Evolutionary conservation across 2,888 invertebrate species (phyloP).

Genomic region (Diaperis boleti): DNA sequence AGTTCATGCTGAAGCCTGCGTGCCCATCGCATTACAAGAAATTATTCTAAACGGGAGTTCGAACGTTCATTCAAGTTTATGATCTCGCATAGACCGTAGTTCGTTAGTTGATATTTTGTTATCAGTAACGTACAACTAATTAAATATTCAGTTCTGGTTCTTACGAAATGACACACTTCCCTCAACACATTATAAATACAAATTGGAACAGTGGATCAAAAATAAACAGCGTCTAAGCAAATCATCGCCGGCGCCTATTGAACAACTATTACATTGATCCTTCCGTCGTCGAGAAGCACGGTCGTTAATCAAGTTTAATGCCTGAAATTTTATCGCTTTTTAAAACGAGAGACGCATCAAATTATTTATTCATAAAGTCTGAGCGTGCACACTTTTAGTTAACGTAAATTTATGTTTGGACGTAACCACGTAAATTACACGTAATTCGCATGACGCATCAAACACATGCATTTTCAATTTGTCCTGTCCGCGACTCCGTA

Average conservation of each 20-base stretch:
- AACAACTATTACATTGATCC: conserved; percentile 17
- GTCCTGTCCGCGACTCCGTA: conserved; percentile 52
- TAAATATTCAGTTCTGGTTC: no score
- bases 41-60: no score
- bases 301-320: conserved; percentile 40
- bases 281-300: not conserved
- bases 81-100: no score
- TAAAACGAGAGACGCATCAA: conserved; percentile 38
- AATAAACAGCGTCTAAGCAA: conserved; percentile 22
- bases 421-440: conserved; percentile 47
- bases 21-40: no score
- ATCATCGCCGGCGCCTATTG: conserved; percentile 3
- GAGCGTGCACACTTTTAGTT: conserved; percentile 23
- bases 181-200: no score
- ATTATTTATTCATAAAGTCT: conserved; percentile 43
- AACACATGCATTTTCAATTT: conserved; percentile 59
- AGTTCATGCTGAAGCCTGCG: no score
- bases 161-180: no score
- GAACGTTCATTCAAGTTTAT: no score
- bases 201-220: conserved; percentile 8
- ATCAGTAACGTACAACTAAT: no score
- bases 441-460: conserved; percentile 52
- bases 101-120: no score
- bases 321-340: conserved; percentile 39
- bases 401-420: conserved; percentile 45